Conservation (phyloP, 2,888 invertebrate genomes). For the Theretra japonica region DNA sequence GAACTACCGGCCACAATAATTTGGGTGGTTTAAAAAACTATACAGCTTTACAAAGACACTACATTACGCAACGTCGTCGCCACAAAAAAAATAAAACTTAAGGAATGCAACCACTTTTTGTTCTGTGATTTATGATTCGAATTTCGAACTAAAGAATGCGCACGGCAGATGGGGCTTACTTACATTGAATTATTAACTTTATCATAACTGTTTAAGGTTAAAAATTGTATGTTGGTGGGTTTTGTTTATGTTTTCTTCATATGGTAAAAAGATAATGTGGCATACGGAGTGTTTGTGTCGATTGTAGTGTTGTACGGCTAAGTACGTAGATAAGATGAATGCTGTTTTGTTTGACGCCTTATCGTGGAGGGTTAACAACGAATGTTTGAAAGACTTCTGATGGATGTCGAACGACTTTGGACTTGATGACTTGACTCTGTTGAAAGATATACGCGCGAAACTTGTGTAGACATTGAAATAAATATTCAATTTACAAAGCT, state of each 20-base stretch:
- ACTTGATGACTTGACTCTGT: too few species aligned
- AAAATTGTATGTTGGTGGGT: background rate
- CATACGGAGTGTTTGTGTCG: constrained; percentile 21
- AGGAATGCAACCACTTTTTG: constrained; percentile 29
- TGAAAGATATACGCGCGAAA: background rate
- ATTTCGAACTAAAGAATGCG: constrained; percentile 27
- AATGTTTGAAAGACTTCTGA: background rate
- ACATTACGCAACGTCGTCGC: constrained; percentile 27
- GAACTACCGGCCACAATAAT: too few species aligned
- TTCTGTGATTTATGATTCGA: constrained; percentile 31
- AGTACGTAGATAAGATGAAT: constrained; percentile 19
- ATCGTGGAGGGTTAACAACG: constrained; percentile 16
- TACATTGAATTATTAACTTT: constrained; percentile 8
- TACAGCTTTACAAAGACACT: background rate
- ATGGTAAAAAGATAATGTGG: constrained; percentile 11
- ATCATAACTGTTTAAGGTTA: background rate
- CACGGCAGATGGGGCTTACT: constrained; percentile 8
- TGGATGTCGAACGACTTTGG: background rate
- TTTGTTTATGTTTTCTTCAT: constrained; percentile 21
- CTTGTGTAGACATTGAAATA: too few species aligned
- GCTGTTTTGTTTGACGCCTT: constrained; percentile 11
- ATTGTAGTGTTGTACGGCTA: constrained; percentile 19
- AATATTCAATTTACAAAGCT: too few species aligned
- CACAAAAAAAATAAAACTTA: constrained; percentile 28
- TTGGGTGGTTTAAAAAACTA: too few species aligned